These are phyloP conservation scores for Lagopus muta DNA, from an alignment of 2,113 vertebrate genomes.

Conservation along the genomic window DNA sequence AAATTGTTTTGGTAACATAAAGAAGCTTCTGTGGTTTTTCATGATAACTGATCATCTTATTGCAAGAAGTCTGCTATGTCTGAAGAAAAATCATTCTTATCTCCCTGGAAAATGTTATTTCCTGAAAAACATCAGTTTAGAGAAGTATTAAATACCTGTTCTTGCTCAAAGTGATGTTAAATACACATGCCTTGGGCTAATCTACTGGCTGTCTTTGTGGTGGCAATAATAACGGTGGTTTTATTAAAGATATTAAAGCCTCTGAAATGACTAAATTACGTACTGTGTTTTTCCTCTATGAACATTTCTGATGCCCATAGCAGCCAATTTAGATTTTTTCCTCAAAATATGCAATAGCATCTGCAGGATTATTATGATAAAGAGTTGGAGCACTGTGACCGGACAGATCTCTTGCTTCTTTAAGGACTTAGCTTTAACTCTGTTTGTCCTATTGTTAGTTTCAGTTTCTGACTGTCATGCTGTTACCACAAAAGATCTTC, in stretches of 20 bases:
- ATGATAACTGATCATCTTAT: constrained; percentile 69
- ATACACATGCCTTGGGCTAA: constrained; percentile 27
- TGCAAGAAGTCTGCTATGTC: constrained; percentile 58
- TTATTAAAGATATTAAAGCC: constrained; percentile 37
- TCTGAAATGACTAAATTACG: constrained; percentile 1
- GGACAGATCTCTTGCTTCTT: neutral
- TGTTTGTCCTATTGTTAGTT: neutral
- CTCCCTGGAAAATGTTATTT: constrained; percentile 67
- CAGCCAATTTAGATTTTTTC: constrained; percentile 15
- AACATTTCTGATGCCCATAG: neutral
- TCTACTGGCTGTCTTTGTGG: neutral
- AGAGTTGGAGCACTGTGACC: neutral
- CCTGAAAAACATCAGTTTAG: constrained; percentile 64
- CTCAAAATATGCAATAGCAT: neutral
- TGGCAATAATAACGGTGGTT: neutral
- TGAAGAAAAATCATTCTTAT: constrained; percentile 44
- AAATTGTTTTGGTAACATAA: constrained; percentile 65
- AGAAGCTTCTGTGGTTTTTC: constrained; percentile 71
- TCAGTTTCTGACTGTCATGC: constrained; percentile 1
- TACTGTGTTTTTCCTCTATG: neutral
- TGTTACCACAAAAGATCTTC: neutral
- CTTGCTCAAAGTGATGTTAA: constrained; percentile 54
- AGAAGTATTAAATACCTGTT: constrained; percentile 34
- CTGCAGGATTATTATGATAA: neutral
- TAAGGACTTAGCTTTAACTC: neutral